Base-by-base conservation (phyloP, 2,797 vertebrate species). In the Tinamus major region DNA sequence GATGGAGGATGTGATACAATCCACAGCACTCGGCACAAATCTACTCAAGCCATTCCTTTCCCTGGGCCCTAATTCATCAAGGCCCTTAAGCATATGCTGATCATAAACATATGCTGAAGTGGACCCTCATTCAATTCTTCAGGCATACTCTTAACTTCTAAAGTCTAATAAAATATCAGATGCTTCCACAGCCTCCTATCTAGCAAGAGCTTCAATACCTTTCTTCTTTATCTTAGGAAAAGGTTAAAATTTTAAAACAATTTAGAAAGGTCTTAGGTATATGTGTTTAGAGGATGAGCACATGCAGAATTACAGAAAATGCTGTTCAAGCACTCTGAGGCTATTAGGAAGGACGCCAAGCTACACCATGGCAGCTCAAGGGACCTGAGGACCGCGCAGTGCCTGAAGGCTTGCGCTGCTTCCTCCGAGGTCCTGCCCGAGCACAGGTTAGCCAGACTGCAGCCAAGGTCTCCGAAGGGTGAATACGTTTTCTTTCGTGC, bases 401-500 rank as follows among this genome's bases (percentile, higher is more conserved):
- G 39, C 7, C 44, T 89, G 94, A 4, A 49, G 64, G 39, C 75
- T 93, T 91, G 48, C 64, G 86, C 83, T 74, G 20, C 44, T 84
- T 92, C 61, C 71, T 76, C 61, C 64, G 74, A 81, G 79, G 61
- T 74, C 48, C 51, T 87, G 59, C 51, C 82, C 79, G 39, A 77
- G 78, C 39, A 70, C 89, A 95, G 35, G 56, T 83, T 84, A 85
- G 63, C 44, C 74, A 77, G 70, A 61, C 82, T 74, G 61, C 5
- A 44, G 3, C 48, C 70, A 88, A 64, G 55, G 72, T 48, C 70
- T 86, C 82, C 67, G 79, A 93, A 84, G 21, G 85, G 51, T 19
- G 79, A 92, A 68, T 67, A 69, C 4, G 5, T 27, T 89, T 93
- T 92, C 1, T 61, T 86, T 92, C 91, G 67, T 79, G 39, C 41